A percentile compares a stretch with the other conserved stretches of the same genome.
phyloP scores from a whole-genome alignment of 1,140 invertebrate species.

The Pseudoatta argentina region DNA sequence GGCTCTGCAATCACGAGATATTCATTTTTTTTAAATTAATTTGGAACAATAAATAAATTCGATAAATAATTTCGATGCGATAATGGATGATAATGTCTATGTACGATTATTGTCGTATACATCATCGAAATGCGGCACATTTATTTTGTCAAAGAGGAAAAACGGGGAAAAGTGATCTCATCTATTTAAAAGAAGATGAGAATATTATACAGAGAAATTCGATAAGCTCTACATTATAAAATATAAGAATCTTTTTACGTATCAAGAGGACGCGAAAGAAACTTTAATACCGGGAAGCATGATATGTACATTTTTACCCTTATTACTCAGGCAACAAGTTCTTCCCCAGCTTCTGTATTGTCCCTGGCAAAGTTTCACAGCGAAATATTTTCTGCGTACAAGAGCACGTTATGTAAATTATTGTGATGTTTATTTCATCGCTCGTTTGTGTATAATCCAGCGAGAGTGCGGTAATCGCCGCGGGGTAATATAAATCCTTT shows the following conservation, averaged over 20 bases:
- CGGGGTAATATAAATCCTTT: constrained; percentile 53
- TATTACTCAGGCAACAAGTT: constrained; percentile 30
- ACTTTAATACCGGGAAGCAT: constrained; percentile 36
- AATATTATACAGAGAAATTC: constrained; percentile 6
- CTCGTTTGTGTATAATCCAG: constrained; percentile 47
- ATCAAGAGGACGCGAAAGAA: neutral
- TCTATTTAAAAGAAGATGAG: neutral
- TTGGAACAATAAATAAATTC: neutral
- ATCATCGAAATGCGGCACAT: neutral
- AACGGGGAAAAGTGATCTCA: neutral
- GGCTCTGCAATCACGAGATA: constrained; percentile 86
- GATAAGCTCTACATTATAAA: constrained; percentile 11
- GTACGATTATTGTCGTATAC: neutral
- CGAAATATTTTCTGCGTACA: constrained; percentile 36
- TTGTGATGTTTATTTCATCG: constrained; percentile 58
- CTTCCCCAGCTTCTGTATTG: neutral
- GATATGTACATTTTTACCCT: constrained; percentile 34
- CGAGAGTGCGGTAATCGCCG: constrained; percentile 50
- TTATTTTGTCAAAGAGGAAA: neutral
- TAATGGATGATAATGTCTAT: neutral
- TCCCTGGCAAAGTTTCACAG: constrained; percentile 8
- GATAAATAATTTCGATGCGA: neutral
- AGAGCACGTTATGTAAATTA: constrained; percentile 51
- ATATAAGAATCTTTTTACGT: constrained; percentile 1
- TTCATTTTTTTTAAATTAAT: neutral